These are phyloP conservation scores for Bicyclus anynana DNA, from an alignment of 1,140 invertebrate genomes.

Conservation along the genomic window DNA sequence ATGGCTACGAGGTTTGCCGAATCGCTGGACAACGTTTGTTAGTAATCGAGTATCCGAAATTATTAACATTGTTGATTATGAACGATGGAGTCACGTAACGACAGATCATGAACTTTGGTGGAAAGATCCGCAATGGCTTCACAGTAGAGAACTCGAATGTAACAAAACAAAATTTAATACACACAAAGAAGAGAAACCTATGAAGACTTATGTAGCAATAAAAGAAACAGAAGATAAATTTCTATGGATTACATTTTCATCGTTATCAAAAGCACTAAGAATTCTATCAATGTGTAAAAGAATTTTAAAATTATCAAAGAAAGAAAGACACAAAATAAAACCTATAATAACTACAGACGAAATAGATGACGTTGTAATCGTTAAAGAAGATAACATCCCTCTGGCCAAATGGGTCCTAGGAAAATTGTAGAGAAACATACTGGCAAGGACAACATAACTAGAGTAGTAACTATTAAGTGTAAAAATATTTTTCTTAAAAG, in stretches of 20 bases:
- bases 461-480: slow-evolving; percentile 7
- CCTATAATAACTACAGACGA: no score
- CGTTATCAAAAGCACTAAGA: no score
- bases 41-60: slow-evolving; percentile 27
- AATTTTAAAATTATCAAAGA: no score
- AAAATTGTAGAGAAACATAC: slow-evolving; percentile 9
- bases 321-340: no score
- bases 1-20: slow-evolving; percentile 38
- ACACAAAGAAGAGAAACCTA: slow-evolving; percentile 12
- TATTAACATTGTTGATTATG: slow-evolving; percentile 9
- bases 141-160: not conserved
- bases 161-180: slow-evolving; percentile 11
- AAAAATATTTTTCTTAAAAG: not conserved
- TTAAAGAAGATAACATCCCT: slow-evolving; percentile 7
- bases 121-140: not conserved
- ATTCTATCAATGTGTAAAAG: no score
- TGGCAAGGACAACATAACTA: not conserved
- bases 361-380: slow-evolving; percentile 2
- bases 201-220: no score
- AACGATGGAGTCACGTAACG: slow-evolving; percentile 23
- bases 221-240: no score
- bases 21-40: slow-evolving; percentile 12
- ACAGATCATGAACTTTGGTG: not conserved
- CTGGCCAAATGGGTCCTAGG: slow-evolving; percentile 15
- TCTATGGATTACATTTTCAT: no score